Percentiles rank a stretch among this genome's conserved stretches.
Conservation (phyloP, 2,888 invertebrate species). For the Saturnia pavonia region DNA sequence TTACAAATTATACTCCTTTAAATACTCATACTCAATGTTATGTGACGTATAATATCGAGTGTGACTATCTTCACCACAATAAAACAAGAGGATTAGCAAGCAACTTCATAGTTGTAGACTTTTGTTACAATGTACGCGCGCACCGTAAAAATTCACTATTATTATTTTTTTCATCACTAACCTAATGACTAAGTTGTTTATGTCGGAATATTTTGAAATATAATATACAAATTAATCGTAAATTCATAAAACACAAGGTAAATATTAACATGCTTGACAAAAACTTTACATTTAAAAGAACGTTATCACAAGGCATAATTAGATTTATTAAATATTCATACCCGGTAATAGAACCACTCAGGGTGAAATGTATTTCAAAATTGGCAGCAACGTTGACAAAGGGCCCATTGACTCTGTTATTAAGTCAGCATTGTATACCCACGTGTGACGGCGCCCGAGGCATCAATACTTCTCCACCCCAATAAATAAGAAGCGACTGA, state of each 20-base stretch:
- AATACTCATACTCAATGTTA: no score
- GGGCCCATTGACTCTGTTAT: slow-evolving; percentile 61
- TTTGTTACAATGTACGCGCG: no score
- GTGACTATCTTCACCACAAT: no score
- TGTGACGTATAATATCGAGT: no score
- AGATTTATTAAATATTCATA: slow-evolving; percentile 29
- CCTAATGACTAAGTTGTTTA: no score
- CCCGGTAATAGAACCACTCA: slow-evolving; percentile 18
- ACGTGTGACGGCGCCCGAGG: slow-evolving; percentile 52
- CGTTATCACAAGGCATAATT: slow-evolving; percentile 16
- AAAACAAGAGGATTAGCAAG: no score
- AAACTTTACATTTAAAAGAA: neutral
- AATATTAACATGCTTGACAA: neutral
- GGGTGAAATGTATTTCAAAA: slow-evolving; percentile 51
- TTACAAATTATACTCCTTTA: no score
- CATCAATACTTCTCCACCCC: slow-evolving; percentile 58
- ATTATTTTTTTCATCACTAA: no score
- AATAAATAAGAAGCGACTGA: slow-evolving; percentile 71
- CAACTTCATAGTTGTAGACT: no score
- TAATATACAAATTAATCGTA: no score
- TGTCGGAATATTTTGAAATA: no score
- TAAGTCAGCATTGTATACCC: slow-evolving; percentile 46
- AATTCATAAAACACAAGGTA: neutral
- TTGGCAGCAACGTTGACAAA: slow-evolving; percentile 62
- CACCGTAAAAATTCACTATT: no score